Evolutionary conservation across 2,888 invertebrate genomes (phyloP).

Genomic region (Ypsolopha scabrella): DNA sequence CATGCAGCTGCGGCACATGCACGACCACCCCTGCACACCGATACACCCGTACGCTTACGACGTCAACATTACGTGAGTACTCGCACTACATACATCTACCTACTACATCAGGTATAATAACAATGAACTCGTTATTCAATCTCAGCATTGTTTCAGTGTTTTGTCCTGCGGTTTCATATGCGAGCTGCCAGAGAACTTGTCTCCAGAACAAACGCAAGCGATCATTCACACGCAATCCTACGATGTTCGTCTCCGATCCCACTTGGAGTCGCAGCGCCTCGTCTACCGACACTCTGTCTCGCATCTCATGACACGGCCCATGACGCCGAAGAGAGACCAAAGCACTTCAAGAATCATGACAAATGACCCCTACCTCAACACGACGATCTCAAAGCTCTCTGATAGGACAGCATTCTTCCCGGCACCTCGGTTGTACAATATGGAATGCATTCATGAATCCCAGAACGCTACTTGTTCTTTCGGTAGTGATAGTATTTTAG

Average conservation of each 20-base stretch:
- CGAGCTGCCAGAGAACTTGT: constrained; percentile 44
- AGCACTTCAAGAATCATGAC: constrained; percentile 64
- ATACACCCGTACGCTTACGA: constrained; percentile 54
- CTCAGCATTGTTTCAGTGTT: constrained; percentile 27
- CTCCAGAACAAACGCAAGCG: constrained; percentile 47
- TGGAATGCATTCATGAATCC: constrained; percentile 29
- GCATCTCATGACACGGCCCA: constrained; percentile 27
- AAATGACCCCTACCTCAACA: constrained; percentile 70
- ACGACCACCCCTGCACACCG: constrained; percentile 61
- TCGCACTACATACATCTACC: constrained; percentile 49
- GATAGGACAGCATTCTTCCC: constrained; percentile 73
- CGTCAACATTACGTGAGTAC: constrained; percentile 58
- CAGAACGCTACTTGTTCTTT: constrained; percentile 47
- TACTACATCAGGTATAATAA: constrained; percentile 36
- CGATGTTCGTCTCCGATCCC: constrained; percentile 60
- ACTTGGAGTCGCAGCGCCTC: constrained; percentile 36
- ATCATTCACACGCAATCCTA: constrained; percentile 66
- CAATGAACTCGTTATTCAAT: background rate
- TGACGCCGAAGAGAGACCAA: constrained; percentile 52
- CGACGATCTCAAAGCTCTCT: constrained; percentile 68
- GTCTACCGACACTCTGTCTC: constrained; percentile 54
- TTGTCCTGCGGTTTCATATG: constrained; percentile 73
- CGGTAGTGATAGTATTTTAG: constrained; percentile 35
- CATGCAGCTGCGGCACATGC: constrained; percentile 37
- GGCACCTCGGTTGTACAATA: constrained; percentile 61